Evolutionary conservation across 53 echinoderm and acorn worm genomes (phyloP).

Genomic region (Pentamera pediparva): DNA sequence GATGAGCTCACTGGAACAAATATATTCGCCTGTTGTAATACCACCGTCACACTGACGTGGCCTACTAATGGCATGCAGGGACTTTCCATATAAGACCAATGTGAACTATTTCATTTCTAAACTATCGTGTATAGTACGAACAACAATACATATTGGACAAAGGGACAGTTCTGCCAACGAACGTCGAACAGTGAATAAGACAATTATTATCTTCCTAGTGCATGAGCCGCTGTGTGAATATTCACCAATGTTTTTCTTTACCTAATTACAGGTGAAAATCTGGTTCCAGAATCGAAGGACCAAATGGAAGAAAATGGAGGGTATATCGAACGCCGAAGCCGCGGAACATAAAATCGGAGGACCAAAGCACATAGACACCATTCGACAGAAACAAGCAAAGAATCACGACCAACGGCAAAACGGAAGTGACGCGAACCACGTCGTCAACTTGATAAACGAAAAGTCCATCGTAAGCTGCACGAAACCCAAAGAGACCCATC

Average conservation of each 20-base stretch:
- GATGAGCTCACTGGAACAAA: too few relatives aligned
- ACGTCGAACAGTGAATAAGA: too few relatives aligned
- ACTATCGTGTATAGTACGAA: too few relatives aligned
- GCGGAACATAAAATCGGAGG: conserved; percentile 99
- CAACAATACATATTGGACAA: too few relatives aligned
- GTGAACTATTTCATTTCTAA: too few relatives aligned
- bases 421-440: neutral
- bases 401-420: conserved; percentile 39
- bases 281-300: conserved; percentile 98
- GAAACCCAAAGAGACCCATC: neutral
- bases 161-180: too few relatives aligned
- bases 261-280: conserved; percentile 88
- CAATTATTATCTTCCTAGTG: too few relatives aligned
- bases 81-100: too few relatives aligned
- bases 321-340: conserved; percentile 98
- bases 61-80: too few relatives aligned
- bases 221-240: too few relatives aligned
- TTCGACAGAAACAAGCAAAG: conserved; percentile 76
- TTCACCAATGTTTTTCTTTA: conserved; percentile 38
- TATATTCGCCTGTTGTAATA: too few relatives aligned
- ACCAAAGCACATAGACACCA: conserved; percentile 90
- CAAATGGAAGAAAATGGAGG: conserved; percentile 99
- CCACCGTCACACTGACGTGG: too few relatives aligned
- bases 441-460: neutral
- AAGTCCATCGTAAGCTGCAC: neutral